A percentile compares a stretch with the other conserved stretches of the same genome.
Evolutionary conservation across 1,140 invertebrate species (phyloP).

Genomic region (Dryas iulia): DNA sequence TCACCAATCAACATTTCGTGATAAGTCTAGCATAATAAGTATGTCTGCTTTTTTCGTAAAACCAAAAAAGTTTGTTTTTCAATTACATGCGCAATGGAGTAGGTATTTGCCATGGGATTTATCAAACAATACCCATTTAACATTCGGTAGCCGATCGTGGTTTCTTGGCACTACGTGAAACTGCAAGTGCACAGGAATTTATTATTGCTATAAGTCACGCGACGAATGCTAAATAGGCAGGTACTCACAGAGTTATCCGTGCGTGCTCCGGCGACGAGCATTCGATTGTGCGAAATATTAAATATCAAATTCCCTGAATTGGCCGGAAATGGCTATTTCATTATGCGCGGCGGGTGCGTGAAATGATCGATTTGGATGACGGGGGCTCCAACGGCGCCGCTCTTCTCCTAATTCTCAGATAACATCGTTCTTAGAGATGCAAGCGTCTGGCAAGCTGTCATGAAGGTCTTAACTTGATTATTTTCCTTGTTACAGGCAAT

Average conservation of each 20-base stretch:
- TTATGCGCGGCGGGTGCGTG: constrained; percentile 67
- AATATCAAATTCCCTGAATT: constrained; percentile 67
- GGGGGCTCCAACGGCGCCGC: constrained; percentile 34
- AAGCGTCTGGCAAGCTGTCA: not conserved
- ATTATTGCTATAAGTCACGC: constrained; percentile 62
- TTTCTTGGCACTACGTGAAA: constrained; percentile 74
- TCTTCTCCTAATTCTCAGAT: constrained; percentile 52
- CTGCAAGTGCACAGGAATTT: constrained; percentile 77
- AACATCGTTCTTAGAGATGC: constrained; percentile 48
- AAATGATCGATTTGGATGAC: constrained; percentile 67
- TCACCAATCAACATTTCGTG: constrained; percentile 43
- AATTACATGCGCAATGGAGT: constrained; percentile 6
- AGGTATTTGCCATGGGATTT: constrained; percentile 31
- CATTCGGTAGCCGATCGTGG: constrained; percentile 66
- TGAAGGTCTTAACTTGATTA: not conserved
- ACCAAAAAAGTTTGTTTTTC: not conserved
- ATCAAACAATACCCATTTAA: constrained; percentile 61
- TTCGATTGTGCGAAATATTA: constrained; percentile 72
- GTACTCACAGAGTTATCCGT: constrained; percentile 36
- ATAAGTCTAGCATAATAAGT: constrained; percentile 31
- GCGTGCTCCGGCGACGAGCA: constrained; percentile 47
- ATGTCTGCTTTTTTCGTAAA: not conserved
- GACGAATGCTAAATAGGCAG: constrained; percentile 63
- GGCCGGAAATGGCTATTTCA: constrained; percentile 66
- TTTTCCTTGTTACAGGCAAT: not conserved